A percentile compares a stretch with the other conserved stretches of the same genome.
Conservation (phyloP, 2,113 vertebrate species). For the Bucco capensis region DNA sequence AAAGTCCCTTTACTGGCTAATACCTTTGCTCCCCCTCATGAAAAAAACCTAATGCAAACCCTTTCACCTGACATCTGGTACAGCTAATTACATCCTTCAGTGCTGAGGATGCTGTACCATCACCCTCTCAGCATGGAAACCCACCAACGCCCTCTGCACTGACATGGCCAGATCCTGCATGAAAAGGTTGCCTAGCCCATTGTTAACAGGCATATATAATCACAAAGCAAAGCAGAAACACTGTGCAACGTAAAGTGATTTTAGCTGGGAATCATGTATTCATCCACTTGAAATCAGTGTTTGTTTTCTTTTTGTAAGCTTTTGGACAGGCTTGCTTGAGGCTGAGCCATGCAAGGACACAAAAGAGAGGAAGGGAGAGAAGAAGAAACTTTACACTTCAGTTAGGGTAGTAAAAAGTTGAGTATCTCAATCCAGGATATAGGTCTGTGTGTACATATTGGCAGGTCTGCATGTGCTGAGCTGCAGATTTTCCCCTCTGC, state of each 20-base stretch:
- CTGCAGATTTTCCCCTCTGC: not conserved
- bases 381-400: not conserved
- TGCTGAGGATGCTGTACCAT: not conserved
- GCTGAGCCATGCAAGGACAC: not conserved
- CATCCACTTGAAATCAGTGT: not conserved
- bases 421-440: not conserved
- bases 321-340: not conserved
- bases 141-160: not conserved
- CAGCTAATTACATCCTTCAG: not conserved
- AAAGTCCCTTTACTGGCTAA: not conserved
- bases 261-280: not conserved
- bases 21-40: not conserved
- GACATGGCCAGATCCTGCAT: not conserved
- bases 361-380: not conserved
- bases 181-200: not conserved
- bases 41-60: not conserved
- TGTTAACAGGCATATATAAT: not conserved
- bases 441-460: not conserved
- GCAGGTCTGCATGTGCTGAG: not conserved
- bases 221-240: not conserved
- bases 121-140: not conserved
- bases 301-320: not conserved
- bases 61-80: not conserved
- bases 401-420: not conserved
- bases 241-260: not conserved